A percentile compares a stretch with the other conserved stretches of the same genome.
These are phyloP conservation scores for Matsumyia berberina DNA, from an alignment of 2,888 invertebrate species.

Conservation along the genomic window DNA sequence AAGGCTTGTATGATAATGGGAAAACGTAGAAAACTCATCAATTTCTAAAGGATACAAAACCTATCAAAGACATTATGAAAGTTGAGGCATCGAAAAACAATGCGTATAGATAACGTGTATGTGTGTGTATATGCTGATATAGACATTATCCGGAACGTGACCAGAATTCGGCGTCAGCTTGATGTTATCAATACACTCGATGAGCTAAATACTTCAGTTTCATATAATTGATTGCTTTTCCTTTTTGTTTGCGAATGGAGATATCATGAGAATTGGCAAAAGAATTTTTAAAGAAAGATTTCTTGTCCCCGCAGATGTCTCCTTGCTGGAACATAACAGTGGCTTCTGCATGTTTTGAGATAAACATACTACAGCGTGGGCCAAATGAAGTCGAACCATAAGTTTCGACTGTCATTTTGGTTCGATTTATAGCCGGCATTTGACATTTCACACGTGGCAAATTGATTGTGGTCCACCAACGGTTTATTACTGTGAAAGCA, in stretches of 20 bases:
- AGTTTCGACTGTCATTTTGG: no score
- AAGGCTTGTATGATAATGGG: slow-evolving; percentile 11
- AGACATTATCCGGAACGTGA: slow-evolving; percentile 43
- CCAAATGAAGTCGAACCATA: no score
- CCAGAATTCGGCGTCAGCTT: slow-evolving; percentile 42
- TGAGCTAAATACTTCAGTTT: slow-evolving; percentile 29
- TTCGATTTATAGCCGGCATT: no score
- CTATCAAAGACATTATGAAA: slow-evolving; percentile 37
- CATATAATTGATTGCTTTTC: slow-evolving; percentile 43
- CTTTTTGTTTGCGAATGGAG: not conserved
- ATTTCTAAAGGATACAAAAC: slow-evolving; percentile 24
- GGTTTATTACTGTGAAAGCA: no score
- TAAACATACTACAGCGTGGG: no score
- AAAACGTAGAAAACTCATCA: slow-evolving; percentile 53
- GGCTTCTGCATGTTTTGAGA: no score
- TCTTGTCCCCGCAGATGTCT: not conserved
- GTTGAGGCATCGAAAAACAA: slow-evolving; percentile 28
- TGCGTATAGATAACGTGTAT: slow-evolving; percentile 24
- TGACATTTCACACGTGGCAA: no score
- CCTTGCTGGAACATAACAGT: no score
- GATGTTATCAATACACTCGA: slow-evolving; percentile 34
- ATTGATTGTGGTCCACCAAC: no score
- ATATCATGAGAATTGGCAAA: not conserved
- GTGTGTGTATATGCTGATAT: not conserved
- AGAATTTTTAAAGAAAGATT: not conserved